Conservation (phyloP, 2,113 vertebrate species). For the Gulo gulo region DNA sequence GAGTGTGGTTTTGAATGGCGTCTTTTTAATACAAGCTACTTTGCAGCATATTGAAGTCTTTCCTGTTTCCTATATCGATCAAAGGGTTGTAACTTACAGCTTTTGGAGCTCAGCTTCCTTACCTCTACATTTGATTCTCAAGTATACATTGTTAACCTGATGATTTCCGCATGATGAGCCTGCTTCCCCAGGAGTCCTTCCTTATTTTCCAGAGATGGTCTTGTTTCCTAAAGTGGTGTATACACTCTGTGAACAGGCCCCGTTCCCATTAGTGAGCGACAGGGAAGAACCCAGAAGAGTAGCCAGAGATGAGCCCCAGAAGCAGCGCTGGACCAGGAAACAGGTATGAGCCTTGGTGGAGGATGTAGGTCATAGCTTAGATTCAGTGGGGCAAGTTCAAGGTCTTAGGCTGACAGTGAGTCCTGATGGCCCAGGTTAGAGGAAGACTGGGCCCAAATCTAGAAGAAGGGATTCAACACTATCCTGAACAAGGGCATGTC, state of each 20-base stretch:
- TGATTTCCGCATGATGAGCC: neutral
- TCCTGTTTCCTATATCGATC: neutral
- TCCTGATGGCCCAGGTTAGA: neutral
- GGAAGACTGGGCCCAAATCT: neutral
- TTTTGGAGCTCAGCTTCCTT: neutral
- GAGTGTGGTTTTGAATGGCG: conserved; percentile 63
- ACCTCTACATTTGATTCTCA: neutral
- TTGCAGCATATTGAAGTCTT: neutral
- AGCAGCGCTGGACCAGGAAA: neutral
- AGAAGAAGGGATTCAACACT: neutral
- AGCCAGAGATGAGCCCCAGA: neutral
- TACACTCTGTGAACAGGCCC: rapidly evolving
- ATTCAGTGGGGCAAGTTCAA: neutral
- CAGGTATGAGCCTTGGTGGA: neutral
- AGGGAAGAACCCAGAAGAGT: neutral
- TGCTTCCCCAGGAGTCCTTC: neutral
- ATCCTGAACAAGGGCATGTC: neutral
- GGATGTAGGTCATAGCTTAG: neutral
- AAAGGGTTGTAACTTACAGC: neutral
- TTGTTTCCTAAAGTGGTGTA: neutral
- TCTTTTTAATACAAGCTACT: neutral
- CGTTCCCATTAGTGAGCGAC: neutral
- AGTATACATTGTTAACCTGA: neutral
- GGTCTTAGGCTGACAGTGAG: neutral
- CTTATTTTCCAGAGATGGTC: neutral